These are phyloP conservation scores for Synergus gifuensis DNA, from an alignment of 2,888 invertebrate genomes.

Conservation along the genomic window DNA sequence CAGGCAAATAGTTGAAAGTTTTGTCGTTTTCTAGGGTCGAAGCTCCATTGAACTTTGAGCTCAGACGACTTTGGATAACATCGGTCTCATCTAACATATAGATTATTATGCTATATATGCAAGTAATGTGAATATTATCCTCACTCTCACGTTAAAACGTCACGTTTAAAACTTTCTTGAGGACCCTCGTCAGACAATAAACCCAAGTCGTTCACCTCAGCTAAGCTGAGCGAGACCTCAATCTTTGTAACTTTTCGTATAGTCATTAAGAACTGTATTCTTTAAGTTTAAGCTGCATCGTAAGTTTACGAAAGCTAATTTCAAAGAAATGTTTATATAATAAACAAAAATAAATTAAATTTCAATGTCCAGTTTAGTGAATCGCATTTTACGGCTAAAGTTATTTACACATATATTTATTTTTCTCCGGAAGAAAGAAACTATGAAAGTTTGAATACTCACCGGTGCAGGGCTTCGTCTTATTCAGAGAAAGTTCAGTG, in stretches of 20 bases:
- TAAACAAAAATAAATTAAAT: no score
- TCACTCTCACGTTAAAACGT: neutral
- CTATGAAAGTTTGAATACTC: constrained; percentile 36
- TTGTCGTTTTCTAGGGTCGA: neutral
- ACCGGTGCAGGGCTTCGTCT: constrained; percentile 64
- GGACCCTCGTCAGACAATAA: neutral
- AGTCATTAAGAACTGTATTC: neutral
- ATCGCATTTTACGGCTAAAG: no score
- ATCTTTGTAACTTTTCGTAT: neutral
- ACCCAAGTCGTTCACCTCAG: neutral
- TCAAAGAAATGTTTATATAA: no score
- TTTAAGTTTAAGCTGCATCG: neutral
- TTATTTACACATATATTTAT: neutral
- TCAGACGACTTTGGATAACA: neutral
- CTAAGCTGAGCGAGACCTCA: neutral
- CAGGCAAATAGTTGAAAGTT: neutral
- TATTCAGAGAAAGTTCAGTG: constrained; percentile 46
- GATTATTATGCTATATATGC: constrained; percentile 5
- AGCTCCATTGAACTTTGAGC: constrained; percentile 1
- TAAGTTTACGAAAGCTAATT: no score
- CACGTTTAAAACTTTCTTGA: constrained; percentile 14
- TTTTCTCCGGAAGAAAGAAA: neutral
- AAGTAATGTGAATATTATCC: constrained; percentile 13
- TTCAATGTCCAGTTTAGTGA: no score
- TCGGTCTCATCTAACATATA: neutral